Conservation (phyloP, 2,888 invertebrate genomes). For the Nemotelus nigrinus region DNA sequence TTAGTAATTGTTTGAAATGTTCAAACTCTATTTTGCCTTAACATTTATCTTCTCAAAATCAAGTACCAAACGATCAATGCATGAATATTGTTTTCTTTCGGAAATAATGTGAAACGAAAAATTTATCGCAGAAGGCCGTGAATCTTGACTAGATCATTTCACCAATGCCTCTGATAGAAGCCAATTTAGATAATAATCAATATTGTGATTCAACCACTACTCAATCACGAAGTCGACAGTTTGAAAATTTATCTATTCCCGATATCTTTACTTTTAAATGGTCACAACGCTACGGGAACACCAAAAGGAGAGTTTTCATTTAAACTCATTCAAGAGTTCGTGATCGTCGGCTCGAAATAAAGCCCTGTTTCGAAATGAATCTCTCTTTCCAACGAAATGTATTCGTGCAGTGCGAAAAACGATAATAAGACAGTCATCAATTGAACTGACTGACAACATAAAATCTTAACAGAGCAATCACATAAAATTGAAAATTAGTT, state of each 20-base stretch:
- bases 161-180: background rate
- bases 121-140: too few species aligned
- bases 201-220: constrained; percentile 24
- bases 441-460: constrained; percentile 32
- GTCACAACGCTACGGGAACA: background rate
- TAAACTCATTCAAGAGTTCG: constrained; percentile 29
- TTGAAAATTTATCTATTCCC: constrained; percentile 11
- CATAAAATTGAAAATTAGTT: constrained; percentile 44
- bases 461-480: constrained; percentile 41
- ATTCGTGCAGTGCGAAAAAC: constrained; percentile 22
- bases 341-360: constrained; percentile 38
- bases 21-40: too few species aligned
- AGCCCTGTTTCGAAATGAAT: constrained; percentile 16
- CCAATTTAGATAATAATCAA: constrained; percentile 16
- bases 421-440: constrained; percentile 41
- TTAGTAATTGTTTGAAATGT: too few species aligned
- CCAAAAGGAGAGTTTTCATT: constrained; percentile 22
- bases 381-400: constrained; percentile 9
- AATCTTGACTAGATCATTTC: too few species aligned
- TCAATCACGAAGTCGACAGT: constrained; percentile 26
- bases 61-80: too few species aligned
- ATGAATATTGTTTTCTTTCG: too few species aligned
- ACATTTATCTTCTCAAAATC: too few species aligned
- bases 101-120: too few species aligned
- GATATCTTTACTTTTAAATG: constrained; percentile 18